Conservation (phyloP, 2,888 invertebrate species). For the Pseudolycoriella hygida region DNA sequence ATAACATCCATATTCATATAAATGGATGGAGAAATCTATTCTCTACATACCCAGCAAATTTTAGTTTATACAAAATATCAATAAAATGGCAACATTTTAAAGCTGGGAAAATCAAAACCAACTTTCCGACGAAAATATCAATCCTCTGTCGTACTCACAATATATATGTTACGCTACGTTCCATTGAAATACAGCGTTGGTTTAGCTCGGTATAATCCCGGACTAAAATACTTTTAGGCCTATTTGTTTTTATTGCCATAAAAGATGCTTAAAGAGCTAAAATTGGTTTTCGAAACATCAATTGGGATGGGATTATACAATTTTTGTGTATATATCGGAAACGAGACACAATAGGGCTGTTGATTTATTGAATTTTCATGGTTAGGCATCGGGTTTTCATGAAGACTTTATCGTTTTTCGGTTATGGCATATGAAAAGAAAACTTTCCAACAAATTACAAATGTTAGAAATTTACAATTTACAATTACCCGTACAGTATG, state of each 20-base stretch:
- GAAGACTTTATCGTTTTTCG: too few species aligned
- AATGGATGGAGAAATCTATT: background rate
- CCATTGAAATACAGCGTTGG: background rate
- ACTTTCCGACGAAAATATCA: background rate
- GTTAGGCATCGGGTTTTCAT: too few species aligned
- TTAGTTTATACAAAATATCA: background rate
- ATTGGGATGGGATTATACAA: background rate
- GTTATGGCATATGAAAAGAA: too few species aligned
- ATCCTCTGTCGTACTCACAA: background rate
- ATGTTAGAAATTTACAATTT: too few species aligned
- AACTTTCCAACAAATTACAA: too few species aligned
- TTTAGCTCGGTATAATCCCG: background rate
- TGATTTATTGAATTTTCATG: too few species aligned
- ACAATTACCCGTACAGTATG: too few species aligned
- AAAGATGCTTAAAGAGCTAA: slow-evolving; percentile 3
- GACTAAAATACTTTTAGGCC: background rate
- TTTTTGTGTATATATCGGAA: background rate
- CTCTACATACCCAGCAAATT: background rate
- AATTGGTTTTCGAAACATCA: slow-evolving; percentile 2
- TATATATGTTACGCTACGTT: background rate
- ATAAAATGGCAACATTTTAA: too few species aligned
- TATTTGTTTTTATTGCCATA: slow-evolving; percentile 3
- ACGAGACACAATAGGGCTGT: too few species aligned
- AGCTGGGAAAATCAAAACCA: too few species aligned
- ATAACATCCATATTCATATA: too few species aligned